Conservation (phyloP, 53 echinoderm and acorn worm species). For the Stichopus horrens region DNA sequence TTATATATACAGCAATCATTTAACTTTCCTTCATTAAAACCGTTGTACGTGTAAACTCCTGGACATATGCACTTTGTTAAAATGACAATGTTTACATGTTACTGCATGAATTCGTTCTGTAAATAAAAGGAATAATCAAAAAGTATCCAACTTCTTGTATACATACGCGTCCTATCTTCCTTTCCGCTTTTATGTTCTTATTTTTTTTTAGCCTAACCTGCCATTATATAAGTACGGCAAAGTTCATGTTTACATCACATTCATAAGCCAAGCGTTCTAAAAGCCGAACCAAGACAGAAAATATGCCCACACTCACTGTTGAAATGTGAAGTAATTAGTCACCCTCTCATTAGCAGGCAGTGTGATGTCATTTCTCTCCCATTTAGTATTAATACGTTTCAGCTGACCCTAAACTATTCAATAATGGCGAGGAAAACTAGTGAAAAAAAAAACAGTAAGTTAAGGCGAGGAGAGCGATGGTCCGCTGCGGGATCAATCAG, state of each 20-base stretch:
- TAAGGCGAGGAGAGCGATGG: conserved; percentile 23
- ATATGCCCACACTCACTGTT: no score
- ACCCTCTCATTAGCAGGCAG: conserved; percentile 8
- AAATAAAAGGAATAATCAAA: no score
- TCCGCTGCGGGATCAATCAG: conserved; percentile 22
- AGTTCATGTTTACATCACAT: conserved; percentile 14
- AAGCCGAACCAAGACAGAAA: no score
- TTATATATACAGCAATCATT: no score
- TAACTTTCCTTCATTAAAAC: no score
- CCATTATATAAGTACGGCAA: conserved; percentile 29
- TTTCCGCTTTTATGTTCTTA: conserved; percentile 3
- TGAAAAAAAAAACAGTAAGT: conserved; percentile 5
- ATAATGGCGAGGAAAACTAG: conserved; percentile 45
- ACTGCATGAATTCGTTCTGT: no score
- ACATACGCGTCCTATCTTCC: neutral
- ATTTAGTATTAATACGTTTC: conserved; percentile 41
- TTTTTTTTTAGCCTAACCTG: neutral
- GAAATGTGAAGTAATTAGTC: conserved; percentile 34
- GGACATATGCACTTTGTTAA: no score
- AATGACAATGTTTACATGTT: no score
- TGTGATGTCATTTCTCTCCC: conserved; percentile 31
- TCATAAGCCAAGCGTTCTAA: no score
- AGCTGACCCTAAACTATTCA: conserved; percentile 47
- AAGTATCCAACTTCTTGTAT: no score
- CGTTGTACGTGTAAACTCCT: no score